A percentile compares a stretch with the other conserved stretches of the same genome.
Conservation (phyloP, 2,888 invertebrate genomes). For the Podotricha telesiphe region DNA sequence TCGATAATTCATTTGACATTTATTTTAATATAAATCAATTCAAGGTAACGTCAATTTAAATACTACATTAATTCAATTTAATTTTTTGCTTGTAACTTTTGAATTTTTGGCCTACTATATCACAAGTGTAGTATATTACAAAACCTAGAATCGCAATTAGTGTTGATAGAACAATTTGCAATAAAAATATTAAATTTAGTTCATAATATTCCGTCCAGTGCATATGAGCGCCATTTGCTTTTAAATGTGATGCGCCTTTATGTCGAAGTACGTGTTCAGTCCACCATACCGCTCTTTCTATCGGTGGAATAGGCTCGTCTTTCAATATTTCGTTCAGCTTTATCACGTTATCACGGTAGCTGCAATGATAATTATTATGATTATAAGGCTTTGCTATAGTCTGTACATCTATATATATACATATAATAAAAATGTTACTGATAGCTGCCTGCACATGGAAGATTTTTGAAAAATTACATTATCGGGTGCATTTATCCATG, state of each 20-base stretch:
- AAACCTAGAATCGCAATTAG: neutral
- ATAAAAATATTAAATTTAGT: slow-evolving; percentile 45
- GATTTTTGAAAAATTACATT: too few species aligned
- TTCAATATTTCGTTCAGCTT: slow-evolving; percentile 38
- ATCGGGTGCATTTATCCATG: too few species aligned
- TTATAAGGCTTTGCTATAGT: too few species aligned
- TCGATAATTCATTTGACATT: too few species aligned
- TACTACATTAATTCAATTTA: neutral
- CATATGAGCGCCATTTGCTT: slow-evolving; percentile 38
- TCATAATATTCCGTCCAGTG: slow-evolving; percentile 46
- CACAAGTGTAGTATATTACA: neutral
- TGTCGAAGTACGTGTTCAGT: slow-evolving; percentile 46
- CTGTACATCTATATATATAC: too few species aligned
- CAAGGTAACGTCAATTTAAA: neutral
- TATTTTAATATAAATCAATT: too few species aligned
- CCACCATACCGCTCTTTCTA: slow-evolving; percentile 49
- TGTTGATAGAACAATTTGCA: neutral
- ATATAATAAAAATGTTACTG: too few species aligned
- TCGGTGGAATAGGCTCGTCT: slow-evolving; percentile 43
- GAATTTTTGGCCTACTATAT: neutral
- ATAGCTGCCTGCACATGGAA: too few species aligned
- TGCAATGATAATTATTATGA: slow-evolving; percentile 32
- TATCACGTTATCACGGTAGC: slow-evolving; percentile 44
- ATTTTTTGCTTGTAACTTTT: neutral
- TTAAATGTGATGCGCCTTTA: slow-evolving; percentile 44